phyloP scores from a whole-genome alignment of 2,797 vertebrate genomes.

The Brotula barbata region DNA sequence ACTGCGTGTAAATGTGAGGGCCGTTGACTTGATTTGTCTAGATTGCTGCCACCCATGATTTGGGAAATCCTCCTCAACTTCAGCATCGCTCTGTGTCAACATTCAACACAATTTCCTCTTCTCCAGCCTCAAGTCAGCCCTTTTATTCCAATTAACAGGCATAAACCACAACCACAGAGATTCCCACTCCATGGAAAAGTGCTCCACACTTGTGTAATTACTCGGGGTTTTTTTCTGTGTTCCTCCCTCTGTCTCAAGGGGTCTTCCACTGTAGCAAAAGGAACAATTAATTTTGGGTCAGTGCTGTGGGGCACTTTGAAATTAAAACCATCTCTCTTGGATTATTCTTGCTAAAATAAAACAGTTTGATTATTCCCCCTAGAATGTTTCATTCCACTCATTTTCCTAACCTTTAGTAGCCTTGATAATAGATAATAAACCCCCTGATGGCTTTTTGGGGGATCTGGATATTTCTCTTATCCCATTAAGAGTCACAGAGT shows the following conservation, averaged over 20 bases:
- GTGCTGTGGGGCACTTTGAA: conserved; percentile 75
- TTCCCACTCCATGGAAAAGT: conserved; percentile 57
- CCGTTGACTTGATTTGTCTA: conserved; percentile 21
- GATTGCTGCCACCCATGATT: conserved; percentile 48
- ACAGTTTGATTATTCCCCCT: conserved; percentile 69
- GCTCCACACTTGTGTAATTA: conserved; percentile 74
- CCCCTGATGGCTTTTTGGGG: conserved; percentile 14
- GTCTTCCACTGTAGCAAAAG: conserved; percentile 70
- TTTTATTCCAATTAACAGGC: conserved; percentile 52
- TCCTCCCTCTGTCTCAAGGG: conserved; percentile 68
- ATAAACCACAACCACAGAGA: conserved; percentile 61
- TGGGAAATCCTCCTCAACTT: conserved; percentile 30
- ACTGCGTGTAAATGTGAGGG: too few species aligned
- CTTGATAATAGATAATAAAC: conserved; percentile 55
- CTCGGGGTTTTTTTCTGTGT: conserved; percentile 56
- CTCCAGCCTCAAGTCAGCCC: conserved; percentile 58
- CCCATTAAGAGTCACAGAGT: background rate
- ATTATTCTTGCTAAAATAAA: conserved; percentile 76
- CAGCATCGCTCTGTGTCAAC: conserved; percentile 56
- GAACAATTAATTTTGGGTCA: conserved; percentile 81
- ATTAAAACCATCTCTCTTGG: conserved; percentile 77
- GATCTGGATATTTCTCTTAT: conserved; percentile 18
- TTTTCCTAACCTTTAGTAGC: conserved; percentile 64
- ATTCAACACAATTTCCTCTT: conserved; percentile 51
- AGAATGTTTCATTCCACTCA: conserved; percentile 54